These are phyloP conservation scores for Paramormyrops kingsleyae DNA, from an alignment of 2,113 vertebrate species.

Conservation along the genomic window DNA sequence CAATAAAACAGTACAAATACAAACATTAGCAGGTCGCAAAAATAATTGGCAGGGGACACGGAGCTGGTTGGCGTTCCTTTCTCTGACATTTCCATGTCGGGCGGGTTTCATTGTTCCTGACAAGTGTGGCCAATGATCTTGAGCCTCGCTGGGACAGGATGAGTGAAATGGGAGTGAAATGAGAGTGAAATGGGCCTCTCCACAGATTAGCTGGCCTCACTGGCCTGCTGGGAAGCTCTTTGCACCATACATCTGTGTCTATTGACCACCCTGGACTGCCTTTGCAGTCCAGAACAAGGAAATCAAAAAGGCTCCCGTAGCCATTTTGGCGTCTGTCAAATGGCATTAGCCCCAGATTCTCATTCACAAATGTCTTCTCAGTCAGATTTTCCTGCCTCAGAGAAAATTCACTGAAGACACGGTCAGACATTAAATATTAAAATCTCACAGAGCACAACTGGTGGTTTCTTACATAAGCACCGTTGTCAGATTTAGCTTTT, in stretches of 20 bases:
- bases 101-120: background rate
- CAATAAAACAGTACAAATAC: background rate
- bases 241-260: slow-evolving; percentile 6
- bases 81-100: background rate
- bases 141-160: background rate
- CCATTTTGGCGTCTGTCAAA: background rate
- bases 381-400: background rate
- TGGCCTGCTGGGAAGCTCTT: slow-evolving; percentile 10
- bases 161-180: background rate
- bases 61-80: background rate
- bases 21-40: background rate
- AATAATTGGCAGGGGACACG: background rate
- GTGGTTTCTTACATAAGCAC: background rate
- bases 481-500: too few relatives aligned
- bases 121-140: background rate
- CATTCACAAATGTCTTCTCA: background rate
- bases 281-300: background rate
- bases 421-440: background rate
- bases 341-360: background rate
- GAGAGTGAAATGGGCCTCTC: slow-evolving; percentile 9
- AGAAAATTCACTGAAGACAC: background rate
- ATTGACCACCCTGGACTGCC: background rate
- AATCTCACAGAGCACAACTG: background rate
- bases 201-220: background rate
- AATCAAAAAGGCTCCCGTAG: slow-evolving; percentile 7